Percentiles rank a stretch among this genome's conserved stretches.
phyloP scores from a whole-genome alignment of 2,888 invertebrate genomes.

The Apantesis nais region DNA sequence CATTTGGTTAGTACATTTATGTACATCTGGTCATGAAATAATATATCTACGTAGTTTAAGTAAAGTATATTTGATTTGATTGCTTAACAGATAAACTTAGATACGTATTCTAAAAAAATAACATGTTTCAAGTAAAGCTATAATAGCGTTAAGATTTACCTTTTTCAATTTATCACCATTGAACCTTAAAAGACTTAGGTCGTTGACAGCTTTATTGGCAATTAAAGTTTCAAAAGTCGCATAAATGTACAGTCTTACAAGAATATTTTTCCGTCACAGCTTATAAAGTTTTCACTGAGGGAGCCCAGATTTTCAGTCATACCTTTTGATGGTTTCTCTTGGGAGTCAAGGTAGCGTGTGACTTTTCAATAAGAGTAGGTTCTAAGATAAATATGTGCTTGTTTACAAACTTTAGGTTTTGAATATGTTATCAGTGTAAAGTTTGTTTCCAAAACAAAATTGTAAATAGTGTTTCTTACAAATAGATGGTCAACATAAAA shows the following conservation, averaged over 20 bases:
- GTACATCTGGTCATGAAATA: background rate
- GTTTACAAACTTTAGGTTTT: background rate
- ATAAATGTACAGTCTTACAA: constrained; percentile 4
- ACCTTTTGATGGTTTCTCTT: constrained; percentile 15
- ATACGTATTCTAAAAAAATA: background rate
- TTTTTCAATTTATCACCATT: background rate
- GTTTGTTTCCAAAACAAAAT: too few species aligned
- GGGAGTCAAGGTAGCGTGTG: constrained; percentile 4
- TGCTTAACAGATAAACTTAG: background rate
- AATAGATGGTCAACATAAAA: too few species aligned
- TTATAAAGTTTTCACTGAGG: constrained; percentile 16
- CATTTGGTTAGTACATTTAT: background rate
- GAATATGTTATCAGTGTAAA: background rate
- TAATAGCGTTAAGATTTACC: background rate
- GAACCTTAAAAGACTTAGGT: constrained; percentile 1
- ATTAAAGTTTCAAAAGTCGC: constrained; percentile 13
- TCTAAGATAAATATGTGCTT: background rate
- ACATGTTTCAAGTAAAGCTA: background rate
- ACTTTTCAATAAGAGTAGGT: constrained; percentile 16
- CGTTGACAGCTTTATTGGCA: constrained; percentile 12
- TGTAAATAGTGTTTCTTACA: too few species aligned
- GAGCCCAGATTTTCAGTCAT: constrained; percentile 12
- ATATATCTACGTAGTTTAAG: too few species aligned
- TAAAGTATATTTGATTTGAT: background rate
- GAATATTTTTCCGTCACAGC: background rate